Evolutionary conservation across 2,888 invertebrate species (phyloP), one percentile per base, ranked within the genome.

Genomic region (Xanthia icteritia): DNA sequence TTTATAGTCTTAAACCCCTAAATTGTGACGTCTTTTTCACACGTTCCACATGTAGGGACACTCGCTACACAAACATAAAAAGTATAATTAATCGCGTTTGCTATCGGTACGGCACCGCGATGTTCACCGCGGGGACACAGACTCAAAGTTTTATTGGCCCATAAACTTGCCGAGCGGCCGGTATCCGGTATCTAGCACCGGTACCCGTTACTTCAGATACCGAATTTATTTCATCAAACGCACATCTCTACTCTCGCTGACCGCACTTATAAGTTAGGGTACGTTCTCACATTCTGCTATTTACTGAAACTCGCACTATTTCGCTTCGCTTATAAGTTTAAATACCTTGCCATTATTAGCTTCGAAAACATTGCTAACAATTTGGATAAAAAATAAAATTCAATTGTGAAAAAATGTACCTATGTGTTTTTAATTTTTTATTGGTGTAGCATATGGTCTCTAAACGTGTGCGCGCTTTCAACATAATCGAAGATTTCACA

Each of bases 61-160:
- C 73, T 69, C 72, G 65, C 72, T 73, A 64, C 39, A 78, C 65
- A 75, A 74, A 78, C 80, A 86, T 88, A 81, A 82, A 89, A 68
- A 82, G 66, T 71, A 76, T 78, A 79, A 83, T 76, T 72, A 82
- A 77, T 82, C 73, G 79, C 74, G 65, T 73, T 76, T 94, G 93
- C 91, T 92, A 79, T 91, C 94, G 77, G 87, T 94, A 92, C 93
- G 73, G 88, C 89, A 89, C 89, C 88, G 90, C 88, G 89, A 86
- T 84, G 88, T 84, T 90, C 90, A 89, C 92, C 88, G 88, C 93
- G 92, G 94, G 94, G 94, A 94, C 94, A 91, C 93, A 89, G 92
- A 91, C 93, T 91, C 92, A 91, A 88, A 92, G 93, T 93, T 95
- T 95, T 95, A 95, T 94, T 91, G 93, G 90, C 80, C 92, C 92